These are phyloP conservation scores for Dendrocincla tyrannina DNA, from an alignment of 2,797 vertebrate species.

Conservation along the genomic window DNA sequence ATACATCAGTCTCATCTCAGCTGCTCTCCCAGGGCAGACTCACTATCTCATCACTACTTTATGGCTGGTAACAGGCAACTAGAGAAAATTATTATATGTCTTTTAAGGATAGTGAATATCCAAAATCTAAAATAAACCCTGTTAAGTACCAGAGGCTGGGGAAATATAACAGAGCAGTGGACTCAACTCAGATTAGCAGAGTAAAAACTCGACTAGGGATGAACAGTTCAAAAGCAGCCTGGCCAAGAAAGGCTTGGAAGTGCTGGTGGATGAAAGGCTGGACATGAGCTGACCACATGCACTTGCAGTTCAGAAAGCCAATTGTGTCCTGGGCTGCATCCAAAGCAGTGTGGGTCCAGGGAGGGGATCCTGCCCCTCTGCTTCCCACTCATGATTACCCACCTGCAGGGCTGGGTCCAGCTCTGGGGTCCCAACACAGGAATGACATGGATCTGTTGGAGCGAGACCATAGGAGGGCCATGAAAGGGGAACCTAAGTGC, in stretches of 20 bases:
- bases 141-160: not conserved
- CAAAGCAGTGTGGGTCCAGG: not conserved
- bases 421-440: not conserved
- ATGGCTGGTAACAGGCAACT: fast-evolving
- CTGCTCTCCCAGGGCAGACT: not conserved
- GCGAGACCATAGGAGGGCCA: not conserved
- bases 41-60: not conserved
- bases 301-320: not conserved
- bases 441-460: not conserved
- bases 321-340: not conserved
- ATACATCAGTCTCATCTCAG: not conserved
- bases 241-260: not conserved
- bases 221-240: not conserved
- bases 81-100: not conserved
- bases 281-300: not conserved
- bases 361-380: not conserved
- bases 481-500: not conserved
- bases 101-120: not conserved
- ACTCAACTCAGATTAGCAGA: not conserved
- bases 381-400: not conserved
- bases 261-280: not conserved
- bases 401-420: not conserved
- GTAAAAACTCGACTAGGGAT: not conserved
- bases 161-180: not conserved
- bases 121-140: not conserved